Conservation (phyloP, 2,113 vertebrate genomes). For the Rynchops niger region DNA sequence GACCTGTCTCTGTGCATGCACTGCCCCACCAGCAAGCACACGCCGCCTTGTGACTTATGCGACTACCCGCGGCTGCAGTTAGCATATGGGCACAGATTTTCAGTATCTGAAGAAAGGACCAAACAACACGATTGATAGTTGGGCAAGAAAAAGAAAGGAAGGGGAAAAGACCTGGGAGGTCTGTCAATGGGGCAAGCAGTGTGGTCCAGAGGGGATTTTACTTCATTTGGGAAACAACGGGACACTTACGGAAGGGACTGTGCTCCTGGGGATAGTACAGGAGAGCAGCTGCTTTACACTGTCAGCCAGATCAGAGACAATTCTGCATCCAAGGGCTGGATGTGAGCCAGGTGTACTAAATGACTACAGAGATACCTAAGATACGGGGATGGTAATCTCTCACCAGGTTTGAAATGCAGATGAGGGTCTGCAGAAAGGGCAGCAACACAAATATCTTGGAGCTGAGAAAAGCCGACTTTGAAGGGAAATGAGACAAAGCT, state of each 20-base stretch:
- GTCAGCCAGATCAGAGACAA: conserved; percentile 44
- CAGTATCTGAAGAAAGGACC: not conserved
- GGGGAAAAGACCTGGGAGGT: conserved; percentile 29
- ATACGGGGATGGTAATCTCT: conserved; percentile 18
- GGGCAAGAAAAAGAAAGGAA: not conserved
- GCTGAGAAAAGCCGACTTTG: conserved; percentile 42
- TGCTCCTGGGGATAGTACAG: conserved; percentile 46
- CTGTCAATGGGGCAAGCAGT: conserved; percentile 40
- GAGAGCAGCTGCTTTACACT: conserved; percentile 57
- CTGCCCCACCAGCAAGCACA: not conserved
- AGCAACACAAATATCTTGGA: conserved; percentile 43
- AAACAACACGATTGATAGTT: not conserved
- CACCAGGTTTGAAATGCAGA: conserved; percentile 60
- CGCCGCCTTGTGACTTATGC: rapidly evolving
- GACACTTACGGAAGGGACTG: conserved; percentile 10
- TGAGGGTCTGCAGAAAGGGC: conserved; percentile 55
- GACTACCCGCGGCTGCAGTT: not conserved
- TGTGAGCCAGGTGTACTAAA: conserved; percentile 26
- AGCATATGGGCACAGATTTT: not conserved
- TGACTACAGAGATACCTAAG: conserved; percentile 40
- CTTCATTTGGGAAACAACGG: conserved; percentile 38
- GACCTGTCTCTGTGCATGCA: rapidly evolving
- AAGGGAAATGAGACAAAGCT: conserved; percentile 48
- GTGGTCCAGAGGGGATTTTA: conserved; percentile 34
- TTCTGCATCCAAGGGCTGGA: conserved; percentile 37